Conservation (phyloP, 1,140 invertebrate genomes). For the Drosophila nebulosa region DNA sequence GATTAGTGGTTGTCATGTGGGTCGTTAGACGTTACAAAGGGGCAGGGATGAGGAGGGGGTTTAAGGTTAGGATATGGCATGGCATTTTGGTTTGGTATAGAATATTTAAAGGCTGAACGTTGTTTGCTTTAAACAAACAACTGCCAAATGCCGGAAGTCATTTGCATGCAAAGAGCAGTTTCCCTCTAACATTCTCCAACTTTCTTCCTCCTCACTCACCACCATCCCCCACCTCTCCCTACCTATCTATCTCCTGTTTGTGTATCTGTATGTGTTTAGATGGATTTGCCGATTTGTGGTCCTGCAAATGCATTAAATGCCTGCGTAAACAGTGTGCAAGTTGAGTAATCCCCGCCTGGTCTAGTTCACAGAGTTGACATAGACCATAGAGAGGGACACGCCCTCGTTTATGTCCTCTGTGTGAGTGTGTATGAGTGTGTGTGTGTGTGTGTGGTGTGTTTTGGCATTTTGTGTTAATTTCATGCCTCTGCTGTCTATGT, state of each 20-base stretch:
- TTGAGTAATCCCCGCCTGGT: conserved; percentile 15
- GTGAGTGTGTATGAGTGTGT: background rate
- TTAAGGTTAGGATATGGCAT: too few species aligned
- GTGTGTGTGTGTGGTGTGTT: conserved; percentile 46
- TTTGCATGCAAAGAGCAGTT: conserved; percentile 33
- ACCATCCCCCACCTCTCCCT: background rate
- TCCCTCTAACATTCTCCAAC: background rate
- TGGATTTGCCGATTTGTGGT: conserved; percentile 77
- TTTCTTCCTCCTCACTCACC: background rate
- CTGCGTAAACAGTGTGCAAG: conserved; percentile 52
- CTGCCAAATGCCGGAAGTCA: conserved; percentile 65
- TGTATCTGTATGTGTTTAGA: conserved; percentile 56
- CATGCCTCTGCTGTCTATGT: conserved; percentile 44
- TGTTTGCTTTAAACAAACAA: conserved; percentile 70
- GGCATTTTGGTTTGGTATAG: conserved; percentile 29
- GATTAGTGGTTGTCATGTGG: conserved; percentile 77
- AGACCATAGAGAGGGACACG: conserved; percentile 38
- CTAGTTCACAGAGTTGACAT: background rate
- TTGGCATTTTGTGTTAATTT: conserved; percentile 79
- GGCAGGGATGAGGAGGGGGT: background rate
- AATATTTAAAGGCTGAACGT: conserved; percentile 46
- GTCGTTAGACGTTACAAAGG: conserved; percentile 31
- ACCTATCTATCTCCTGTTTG: background rate
- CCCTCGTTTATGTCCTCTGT: conserved; percentile 19
- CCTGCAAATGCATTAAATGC: conserved; percentile 74